Conservation (phyloP, 2,888 invertebrate genomes). For the Aphidius colemani region DNA sequence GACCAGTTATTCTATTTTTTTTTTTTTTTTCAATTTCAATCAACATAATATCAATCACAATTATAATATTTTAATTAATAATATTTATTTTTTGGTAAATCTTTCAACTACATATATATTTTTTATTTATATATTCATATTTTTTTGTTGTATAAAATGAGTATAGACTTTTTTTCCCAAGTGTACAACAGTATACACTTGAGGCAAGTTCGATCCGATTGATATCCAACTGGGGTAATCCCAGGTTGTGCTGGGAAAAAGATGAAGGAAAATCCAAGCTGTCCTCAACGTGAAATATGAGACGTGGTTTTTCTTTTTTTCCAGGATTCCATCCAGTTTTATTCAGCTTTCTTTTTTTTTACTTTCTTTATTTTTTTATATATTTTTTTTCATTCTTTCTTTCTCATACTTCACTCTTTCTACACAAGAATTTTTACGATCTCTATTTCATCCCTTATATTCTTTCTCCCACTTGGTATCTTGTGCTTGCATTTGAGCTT, state of each 20-base stretch:
- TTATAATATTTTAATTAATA: not conserved
- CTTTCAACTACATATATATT: too few relatives aligned
- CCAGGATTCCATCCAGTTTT: slow-evolving; percentile 23
- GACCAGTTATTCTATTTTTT: not conserved
- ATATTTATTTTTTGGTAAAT: not conserved
- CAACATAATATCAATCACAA: too few relatives aligned
- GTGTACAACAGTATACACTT: slow-evolving; percentile 17
- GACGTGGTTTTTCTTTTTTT: slow-evolving; percentile 39
- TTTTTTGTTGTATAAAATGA: too few relatives aligned
- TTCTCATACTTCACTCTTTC: slow-evolving; percentile 31
- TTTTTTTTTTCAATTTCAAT: not conserved
- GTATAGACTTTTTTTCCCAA: not conserved
- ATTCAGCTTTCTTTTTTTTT: slow-evolving; percentile 10
- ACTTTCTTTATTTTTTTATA: slow-evolving; percentile 27
- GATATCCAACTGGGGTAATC: slow-evolving; percentile 53
- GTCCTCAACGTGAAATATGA: slow-evolving; percentile 57
- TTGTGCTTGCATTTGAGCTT: slow-evolving; percentile 29
- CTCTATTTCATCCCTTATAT: too few relatives aligned
- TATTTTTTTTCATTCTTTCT: slow-evolving; percentile 38
- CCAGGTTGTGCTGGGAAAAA: slow-evolving; percentile 42
- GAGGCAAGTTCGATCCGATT: slow-evolving; percentile 44
- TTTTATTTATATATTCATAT: too few relatives aligned
- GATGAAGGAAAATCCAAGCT: slow-evolving; percentile 55
- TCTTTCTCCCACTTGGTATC: slow-evolving; percentile 14
- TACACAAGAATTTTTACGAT: too few relatives aligned